Evolutionary conservation across 1,140 invertebrate species (phyloP).

Genomic region (Caerostris darwini): DNA sequence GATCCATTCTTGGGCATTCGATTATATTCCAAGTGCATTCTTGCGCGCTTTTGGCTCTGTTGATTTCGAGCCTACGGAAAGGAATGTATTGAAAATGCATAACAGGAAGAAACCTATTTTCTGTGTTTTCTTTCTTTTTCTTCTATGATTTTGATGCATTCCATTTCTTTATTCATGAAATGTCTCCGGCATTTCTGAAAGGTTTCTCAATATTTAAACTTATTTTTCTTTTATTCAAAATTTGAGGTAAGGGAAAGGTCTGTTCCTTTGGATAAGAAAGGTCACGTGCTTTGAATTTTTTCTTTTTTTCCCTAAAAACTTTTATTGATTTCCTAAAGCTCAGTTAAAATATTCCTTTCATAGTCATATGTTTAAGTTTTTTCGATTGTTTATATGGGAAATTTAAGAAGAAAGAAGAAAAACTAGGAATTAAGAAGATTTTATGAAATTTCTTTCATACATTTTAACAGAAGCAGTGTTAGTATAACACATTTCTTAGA

Average conservation of each 20-base stretch:
- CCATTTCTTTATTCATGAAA: not conserved
- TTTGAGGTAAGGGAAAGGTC: not conserved
- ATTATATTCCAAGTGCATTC: slow-evolving; percentile 33
- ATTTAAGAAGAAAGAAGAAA: no score
- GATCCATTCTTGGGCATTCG: slow-evolving; percentile 27
- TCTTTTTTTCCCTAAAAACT: no score
- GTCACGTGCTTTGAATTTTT: no score
- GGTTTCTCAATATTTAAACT: not conserved
- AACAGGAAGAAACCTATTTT: not conserved
- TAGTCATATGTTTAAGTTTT: no score
- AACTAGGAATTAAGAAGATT: no score
- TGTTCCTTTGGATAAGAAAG: no score
- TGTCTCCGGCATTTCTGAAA: not conserved
- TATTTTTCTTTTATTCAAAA: not conserved
- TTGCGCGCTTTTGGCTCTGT: slow-evolving; percentile 3
- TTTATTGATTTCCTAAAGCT: no score
- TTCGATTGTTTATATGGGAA: no score
- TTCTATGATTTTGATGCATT: not conserved
- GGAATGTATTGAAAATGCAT: not conserved
- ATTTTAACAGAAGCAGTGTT: no score
- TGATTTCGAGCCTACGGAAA: not conserved
- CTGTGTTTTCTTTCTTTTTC: not conserved
- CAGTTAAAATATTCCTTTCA: no score
- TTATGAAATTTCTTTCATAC: no score
- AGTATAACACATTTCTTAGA: no score